Evolutionary conservation across 2,888 invertebrate species (phyloP).

Genomic region (Pharmacophagus antenor): DNA sequence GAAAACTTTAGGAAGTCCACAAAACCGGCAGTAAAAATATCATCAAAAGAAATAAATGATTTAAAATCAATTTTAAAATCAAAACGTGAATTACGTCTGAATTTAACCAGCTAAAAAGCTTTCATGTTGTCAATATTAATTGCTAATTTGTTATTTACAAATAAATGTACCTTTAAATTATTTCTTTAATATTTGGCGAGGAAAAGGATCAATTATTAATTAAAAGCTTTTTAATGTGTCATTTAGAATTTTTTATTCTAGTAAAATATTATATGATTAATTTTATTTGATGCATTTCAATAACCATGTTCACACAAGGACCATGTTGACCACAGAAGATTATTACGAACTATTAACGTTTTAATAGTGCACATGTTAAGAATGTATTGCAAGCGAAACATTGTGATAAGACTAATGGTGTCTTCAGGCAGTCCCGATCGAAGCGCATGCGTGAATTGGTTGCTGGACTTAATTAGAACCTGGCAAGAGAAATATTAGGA

Average conservation of each 20-base stretch:
- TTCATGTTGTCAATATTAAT: not conserved
- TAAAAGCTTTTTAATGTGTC: not conserved
- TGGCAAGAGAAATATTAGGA: slow-evolving; percentile 69
- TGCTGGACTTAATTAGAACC: slow-evolving; percentile 70
- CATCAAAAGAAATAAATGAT: slow-evolving; percentile 67
- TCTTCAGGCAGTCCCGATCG: slow-evolving; percentile 64
- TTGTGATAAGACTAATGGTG: slow-evolving; percentile 67
- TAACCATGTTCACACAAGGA: not conserved
- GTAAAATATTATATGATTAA: too few relatives aligned
- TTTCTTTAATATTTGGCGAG: not conserved
- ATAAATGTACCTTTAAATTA: not conserved
- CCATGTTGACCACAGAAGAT: slow-evolving; percentile 10
- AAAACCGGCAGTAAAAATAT: slow-evolving; percentile 34
- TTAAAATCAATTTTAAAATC: slow-evolving; percentile 73
- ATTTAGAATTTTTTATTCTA: too few relatives aligned
- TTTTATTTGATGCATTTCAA: not conserved
- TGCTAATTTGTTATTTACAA: not conserved
- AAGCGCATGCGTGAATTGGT: slow-evolving; percentile 70
- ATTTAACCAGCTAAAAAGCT: slow-evolving; percentile 37
- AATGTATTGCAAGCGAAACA: slow-evolving; percentile 42
- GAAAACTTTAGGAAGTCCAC: slow-evolving; percentile 51
- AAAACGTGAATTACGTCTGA: slow-evolving; percentile 63
- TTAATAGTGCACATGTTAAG: slow-evolving; percentile 32
- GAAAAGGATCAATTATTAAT: not conserved
- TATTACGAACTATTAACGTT: slow-evolving; percentile 23